Conservation (phyloP, 2,797 vertebrate genomes). For the Psittacula derbiana region DNA sequence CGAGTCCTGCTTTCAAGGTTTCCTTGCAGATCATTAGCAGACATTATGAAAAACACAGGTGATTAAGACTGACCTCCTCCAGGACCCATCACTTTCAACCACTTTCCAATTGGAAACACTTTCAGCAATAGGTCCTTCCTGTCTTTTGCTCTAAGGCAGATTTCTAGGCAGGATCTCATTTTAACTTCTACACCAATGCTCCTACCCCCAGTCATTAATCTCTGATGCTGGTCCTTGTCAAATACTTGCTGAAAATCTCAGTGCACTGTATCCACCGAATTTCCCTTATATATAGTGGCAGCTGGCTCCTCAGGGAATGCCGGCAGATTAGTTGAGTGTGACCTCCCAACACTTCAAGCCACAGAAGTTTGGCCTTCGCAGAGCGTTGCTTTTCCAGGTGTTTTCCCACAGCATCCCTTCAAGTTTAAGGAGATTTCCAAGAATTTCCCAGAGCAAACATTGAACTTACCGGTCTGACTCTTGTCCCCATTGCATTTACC, state of each 20-base stretch:
- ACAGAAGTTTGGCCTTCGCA: not conserved
- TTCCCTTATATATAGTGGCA: not conserved
- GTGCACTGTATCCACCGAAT: not conserved
- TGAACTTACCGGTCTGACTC: not conserved
- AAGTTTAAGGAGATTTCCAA: slow-evolving; percentile 33
- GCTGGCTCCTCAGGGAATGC: not conserved
- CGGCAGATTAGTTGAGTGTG: not conserved
- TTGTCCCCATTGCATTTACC: not conserved
- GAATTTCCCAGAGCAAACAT: slow-evolving; percentile 56
- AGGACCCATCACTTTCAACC: not conserved
- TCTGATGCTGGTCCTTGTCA: not conserved
- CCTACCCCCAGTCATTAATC: not conserved
- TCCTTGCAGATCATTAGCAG: not conserved
- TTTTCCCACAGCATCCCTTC: slow-evolving; percentile 49
- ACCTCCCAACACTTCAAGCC: slow-evolving; percentile 1
- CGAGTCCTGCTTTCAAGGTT: not conserved
- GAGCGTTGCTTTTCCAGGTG: not conserved
- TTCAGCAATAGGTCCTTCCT: not conserved
- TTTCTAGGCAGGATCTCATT: not conserved
- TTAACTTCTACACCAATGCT: not conserved
- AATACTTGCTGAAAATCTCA: slow-evolving; percentile 9
- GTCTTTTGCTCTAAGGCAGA: not conserved
- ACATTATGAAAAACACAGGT: not conserved
- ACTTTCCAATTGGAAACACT: not conserved
- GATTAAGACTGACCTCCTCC: not conserved